Conservation (phyloP, 35 echinoderm and acorn worm genomes). For the Heliocidaris erythrogramma region DNA sequence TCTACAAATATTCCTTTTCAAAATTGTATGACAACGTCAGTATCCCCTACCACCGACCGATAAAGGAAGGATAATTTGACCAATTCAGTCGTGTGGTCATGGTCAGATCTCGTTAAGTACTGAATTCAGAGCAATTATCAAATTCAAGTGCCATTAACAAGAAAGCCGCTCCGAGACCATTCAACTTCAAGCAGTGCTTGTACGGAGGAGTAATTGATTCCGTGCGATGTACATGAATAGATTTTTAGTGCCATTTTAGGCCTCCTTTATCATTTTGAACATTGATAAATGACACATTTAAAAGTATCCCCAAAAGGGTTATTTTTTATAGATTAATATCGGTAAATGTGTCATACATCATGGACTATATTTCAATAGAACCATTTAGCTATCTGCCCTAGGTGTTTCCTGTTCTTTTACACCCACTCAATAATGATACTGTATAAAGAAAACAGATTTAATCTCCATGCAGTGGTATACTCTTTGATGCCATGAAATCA, state of each 20-base stretch:
- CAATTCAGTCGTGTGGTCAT: not conserved
- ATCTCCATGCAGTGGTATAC: not conserved
- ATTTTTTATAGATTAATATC: not conserved
- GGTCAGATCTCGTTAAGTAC: not conserved
- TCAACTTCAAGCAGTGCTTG: not conserved
- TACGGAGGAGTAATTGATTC: not conserved
- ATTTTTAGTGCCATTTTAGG: not conserved
- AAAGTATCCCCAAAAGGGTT: not conserved
- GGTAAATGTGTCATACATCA: not conserved
- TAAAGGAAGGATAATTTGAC: not conserved
- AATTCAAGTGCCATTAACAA: not conserved
- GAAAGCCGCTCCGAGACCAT: not conserved
- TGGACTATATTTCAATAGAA: not conserved
- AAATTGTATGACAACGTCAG: too few relatives aligned
- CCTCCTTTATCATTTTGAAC: not conserved
- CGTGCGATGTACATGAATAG: not conserved
- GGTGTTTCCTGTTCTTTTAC: not conserved
- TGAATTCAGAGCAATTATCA: not conserved
- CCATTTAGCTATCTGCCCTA: not conserved
- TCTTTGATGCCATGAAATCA: not conserved
- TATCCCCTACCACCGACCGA: not conserved
- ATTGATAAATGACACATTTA: conserved; percentile 14
- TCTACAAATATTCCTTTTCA: too few relatives aligned
- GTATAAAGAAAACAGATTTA: conserved; percentile 13
- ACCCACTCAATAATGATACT: not conserved